A percentile compares a stretch with the other conserved stretches of the same genome.
These are phyloP conservation scores for Anthopleura xanthogrammica DNA, from an alignment of 92 coral and sea anemone genomes.

Conservation along the genomic window DNA sequence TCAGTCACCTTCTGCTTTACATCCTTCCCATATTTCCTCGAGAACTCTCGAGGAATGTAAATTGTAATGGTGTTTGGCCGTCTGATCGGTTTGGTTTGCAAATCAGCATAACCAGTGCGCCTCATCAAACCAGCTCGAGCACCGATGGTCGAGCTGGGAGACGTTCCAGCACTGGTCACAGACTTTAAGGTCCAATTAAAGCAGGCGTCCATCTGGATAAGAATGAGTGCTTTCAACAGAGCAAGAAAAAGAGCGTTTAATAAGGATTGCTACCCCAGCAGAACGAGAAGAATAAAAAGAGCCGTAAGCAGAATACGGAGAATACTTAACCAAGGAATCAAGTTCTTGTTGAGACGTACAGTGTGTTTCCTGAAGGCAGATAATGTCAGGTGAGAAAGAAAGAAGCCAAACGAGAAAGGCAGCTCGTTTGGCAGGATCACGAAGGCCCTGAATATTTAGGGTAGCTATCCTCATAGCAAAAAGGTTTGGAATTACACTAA, in stretches of 20 bases:
- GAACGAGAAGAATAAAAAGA: conserved; percentile 6
- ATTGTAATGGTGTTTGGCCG: no score
- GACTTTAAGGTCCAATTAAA: not conserved
- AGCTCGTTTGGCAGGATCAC: not conserved
- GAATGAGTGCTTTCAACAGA: not conserved
- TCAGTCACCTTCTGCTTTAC: no score
- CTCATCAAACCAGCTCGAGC: no score
- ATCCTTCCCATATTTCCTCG: no score
- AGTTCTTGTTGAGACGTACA: not conserved
- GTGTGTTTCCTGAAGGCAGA: conserved; percentile 43
- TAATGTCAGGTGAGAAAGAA: not conserved
- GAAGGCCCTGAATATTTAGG: not conserved
- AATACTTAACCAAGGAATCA: conserved; percentile 14
- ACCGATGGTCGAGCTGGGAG: no score
- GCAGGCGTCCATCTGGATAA: conserved; percentile 21
- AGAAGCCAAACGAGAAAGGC: not conserved
- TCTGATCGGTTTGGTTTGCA: no score
- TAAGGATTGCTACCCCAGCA: conserved; percentile 31
- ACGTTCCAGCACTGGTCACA: no score
- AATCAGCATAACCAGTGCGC: no score
- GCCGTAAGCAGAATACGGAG: not conserved
- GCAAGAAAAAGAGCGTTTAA: not conserved
- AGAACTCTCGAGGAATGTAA: no score
- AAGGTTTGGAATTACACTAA: no score
- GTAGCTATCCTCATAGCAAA: not conserved